These are phyloP conservation scores for Xiphophorus birchmanni DNA, from an alignment of 2,797 vertebrate species.

Conservation along the genomic window DNA sequence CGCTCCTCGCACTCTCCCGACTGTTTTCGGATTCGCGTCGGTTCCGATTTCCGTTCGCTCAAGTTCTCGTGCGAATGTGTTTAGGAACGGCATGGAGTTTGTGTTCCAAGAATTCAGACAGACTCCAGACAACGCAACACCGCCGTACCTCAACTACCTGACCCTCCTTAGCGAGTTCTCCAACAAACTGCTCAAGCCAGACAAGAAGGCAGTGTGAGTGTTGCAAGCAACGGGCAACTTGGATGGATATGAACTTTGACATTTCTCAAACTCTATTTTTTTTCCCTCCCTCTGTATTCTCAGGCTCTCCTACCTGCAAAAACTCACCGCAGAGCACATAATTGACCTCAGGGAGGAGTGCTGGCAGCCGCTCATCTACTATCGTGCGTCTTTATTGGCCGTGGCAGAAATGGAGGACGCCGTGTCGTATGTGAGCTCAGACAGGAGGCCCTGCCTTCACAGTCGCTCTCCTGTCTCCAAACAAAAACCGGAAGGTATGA, in stretches of 20 bases:
- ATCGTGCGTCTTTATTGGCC: slow-evolving; percentile 86
- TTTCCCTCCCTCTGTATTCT: background rate
- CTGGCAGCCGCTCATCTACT: slow-evolving; percentile 87
- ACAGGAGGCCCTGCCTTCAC: slow-evolving; percentile 68
- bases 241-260: background rate
- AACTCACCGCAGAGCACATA: slow-evolving; percentile 79
- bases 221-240: background rate
- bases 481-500: slow-evolving; percentile 70
- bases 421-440: slow-evolving; percentile 78
- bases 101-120: slow-evolving; percentile 85
- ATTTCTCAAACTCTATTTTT: slow-evolving; percentile 10
- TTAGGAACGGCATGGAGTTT: slow-evolving; percentile 90
- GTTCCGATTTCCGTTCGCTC: background rate
- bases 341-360: slow-evolving; percentile 79
- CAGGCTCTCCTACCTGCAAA: slow-evolving; percentile 88
- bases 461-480: slow-evolving; percentile 63
- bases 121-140: slow-evolving; percentile 74
- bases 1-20: background rate
- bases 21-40: background rate
- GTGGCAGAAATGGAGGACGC: slow-evolving; percentile 84
- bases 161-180: slow-evolving; percentile 91
- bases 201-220: slow-evolving; percentile 91
- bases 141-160: slow-evolving; percentile 87
- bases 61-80: slow-evolving; percentile 24
- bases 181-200: slow-evolving; percentile 88